phyloP scores from a whole-genome alignment of 2,888 invertebrate genomes.

The Esperia sulphurella region DNA sequence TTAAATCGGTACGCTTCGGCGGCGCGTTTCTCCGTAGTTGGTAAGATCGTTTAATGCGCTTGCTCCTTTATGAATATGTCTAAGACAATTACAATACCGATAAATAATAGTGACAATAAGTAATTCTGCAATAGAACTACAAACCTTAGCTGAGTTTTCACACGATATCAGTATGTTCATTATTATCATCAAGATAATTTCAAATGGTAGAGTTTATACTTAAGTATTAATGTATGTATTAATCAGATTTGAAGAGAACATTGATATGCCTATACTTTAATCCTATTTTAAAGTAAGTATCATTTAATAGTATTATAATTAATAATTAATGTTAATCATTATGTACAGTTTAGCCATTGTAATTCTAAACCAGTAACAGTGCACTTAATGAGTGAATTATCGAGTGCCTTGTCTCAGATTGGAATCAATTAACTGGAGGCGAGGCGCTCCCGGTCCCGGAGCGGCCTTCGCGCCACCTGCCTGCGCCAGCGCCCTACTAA shows the following conservation, averaged over 20 bases:
- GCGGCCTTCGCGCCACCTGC: conserved; percentile 71
- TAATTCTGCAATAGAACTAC: background rate
- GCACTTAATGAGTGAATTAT: conserved; percentile 42
- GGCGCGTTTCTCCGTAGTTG: conserved; percentile 14
- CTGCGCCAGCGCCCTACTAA: conserved; percentile 28
- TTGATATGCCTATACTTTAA: background rate
- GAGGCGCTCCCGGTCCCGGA: conserved; percentile 54
- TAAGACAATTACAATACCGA: conserved; percentile 10
- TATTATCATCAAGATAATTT: too few species aligned
- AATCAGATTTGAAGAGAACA: too few species aligned
- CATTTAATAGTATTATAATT: background rate
- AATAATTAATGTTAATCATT: background rate
- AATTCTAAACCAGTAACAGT: too few species aligned
- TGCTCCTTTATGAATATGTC: conserved; percentile 14
- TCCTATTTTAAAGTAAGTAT: background rate
- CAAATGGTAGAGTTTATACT: too few species aligned
- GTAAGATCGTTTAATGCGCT: conserved; percentile 24
- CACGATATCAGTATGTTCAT: background rate
- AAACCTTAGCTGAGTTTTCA: background rate
- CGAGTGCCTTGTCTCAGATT: conserved; percentile 61
- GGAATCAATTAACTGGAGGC: conserved; percentile 72
- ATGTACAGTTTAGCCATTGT: too few species aligned
- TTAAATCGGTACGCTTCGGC: conserved; percentile 53
- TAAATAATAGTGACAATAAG: conserved; percentile 11
- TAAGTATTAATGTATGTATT: too few species aligned